Percentiles rank a stretch among this genome's conserved stretches.
Conservation (phyloP, 2,797 vertebrate species). For the Mus caroli region DNA sequence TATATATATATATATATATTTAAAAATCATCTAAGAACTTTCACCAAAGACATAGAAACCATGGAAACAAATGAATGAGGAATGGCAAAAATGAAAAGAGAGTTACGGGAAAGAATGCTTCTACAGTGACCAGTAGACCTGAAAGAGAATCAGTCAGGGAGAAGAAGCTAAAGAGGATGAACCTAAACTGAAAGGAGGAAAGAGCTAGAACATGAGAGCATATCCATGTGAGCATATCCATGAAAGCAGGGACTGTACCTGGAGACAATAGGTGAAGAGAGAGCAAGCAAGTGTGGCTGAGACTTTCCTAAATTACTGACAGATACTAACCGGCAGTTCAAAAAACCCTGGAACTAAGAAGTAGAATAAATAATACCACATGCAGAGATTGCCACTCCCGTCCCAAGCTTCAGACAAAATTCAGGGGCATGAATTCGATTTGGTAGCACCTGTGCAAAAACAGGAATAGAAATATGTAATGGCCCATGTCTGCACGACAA, state of each 20-base stretch:
- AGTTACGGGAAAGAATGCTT: not conserved
- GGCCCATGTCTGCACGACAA: not conserved
- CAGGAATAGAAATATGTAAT: too few relatives aligned
- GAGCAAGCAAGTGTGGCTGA: not conserved
- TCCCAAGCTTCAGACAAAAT: not conserved
- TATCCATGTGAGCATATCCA: too few relatives aligned
- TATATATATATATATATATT: not conserved
- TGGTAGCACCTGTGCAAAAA: not conserved
- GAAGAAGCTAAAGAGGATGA: not conserved
- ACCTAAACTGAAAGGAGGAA: not conserved
- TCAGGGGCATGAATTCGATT: accelerated
- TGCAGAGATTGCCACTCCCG: not conserved
- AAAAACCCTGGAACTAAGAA: not conserved
- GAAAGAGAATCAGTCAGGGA: not conserved
- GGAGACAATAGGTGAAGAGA: not conserved
- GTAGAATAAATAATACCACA: not conserved
- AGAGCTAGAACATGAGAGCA: too few relatives aligned
- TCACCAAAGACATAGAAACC: not conserved
- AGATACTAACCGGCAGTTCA: not conserved
- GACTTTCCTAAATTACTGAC: not conserved
- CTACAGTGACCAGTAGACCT: not conserved
- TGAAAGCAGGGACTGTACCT: not conserved
- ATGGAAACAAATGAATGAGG: not conserved
- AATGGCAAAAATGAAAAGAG: not conserved
- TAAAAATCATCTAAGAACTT: not conserved